Conservation (phyloP, 1,140 invertebrate genomes). For the Chrysopa pallens region DNA sequence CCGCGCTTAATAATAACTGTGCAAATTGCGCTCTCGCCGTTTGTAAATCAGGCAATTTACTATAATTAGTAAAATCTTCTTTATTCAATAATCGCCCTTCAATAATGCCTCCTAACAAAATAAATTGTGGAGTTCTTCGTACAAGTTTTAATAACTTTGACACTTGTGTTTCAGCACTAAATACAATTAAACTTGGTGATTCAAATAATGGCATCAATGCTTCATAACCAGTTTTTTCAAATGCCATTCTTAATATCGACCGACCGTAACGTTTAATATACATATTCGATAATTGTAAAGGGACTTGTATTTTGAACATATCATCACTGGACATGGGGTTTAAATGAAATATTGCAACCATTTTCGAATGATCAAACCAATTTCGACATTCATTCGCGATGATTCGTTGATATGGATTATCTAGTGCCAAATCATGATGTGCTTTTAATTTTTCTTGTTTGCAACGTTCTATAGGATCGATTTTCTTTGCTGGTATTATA, state of each 20-base stretch:
- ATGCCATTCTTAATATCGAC: constrained; percentile 35
- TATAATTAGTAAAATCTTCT: constrained; percentile 43
- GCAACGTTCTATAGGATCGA: constrained; percentile 19
- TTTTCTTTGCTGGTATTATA: constrained; percentile 25
- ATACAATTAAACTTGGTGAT: constrained; percentile 37
- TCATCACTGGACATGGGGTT: constrained; percentile 43
- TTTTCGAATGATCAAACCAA: constrained; percentile 47
- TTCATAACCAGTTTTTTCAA: constrained; percentile 39
- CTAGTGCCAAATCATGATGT: constrained; percentile 14
- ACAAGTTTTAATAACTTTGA: constrained; percentile 34
- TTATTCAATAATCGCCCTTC: constrained; percentile 41
- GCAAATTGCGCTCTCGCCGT: constrained; percentile 39
- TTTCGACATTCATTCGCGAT: constrained; percentile 45
- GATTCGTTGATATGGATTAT: constrained; percentile 48
- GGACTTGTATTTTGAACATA: constrained; percentile 35
- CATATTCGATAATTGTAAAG: constrained; percentile 42
- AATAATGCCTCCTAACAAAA: constrained; percentile 49
- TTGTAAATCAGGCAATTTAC: constrained; percentile 38
- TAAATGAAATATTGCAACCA: constrained; percentile 46
- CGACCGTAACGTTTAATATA: constrained; percentile 38
- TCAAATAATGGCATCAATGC: constrained; percentile 32
- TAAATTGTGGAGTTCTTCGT: constrained; percentile 39
- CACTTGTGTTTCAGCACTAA: constrained; percentile 37
- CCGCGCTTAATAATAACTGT: constrained; percentile 39
- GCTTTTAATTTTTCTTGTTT: constrained; percentile 4